A percentile compares a stretch with the other conserved stretches of the same genome.
Conservation (phyloP, 2,113 vertebrate genomes). For the Halcyon senegalensis region DNA sequence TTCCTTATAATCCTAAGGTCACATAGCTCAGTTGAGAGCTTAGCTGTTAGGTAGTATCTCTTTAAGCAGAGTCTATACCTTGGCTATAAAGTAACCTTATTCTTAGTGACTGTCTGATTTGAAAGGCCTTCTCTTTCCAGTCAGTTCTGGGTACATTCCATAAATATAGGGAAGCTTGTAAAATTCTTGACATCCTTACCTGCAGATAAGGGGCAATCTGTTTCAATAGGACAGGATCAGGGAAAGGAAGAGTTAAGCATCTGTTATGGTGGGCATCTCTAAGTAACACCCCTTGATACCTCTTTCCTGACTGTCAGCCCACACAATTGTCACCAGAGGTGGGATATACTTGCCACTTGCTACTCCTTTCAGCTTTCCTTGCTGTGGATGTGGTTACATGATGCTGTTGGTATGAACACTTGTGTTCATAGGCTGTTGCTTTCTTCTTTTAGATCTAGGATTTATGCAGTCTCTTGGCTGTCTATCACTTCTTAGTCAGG, state of each 20-base stretch:
- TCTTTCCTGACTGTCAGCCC: neutral
- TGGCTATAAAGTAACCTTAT: neutral
- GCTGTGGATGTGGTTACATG: neutral
- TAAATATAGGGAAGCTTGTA: neutral
- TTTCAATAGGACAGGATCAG: neutral
- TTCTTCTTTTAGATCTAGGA: neutral
- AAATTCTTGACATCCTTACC: neutral
- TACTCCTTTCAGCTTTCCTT: neutral
- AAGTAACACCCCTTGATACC: neutral
- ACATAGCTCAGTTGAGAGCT: neutral
- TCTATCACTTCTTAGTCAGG: neutral
- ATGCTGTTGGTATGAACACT: neutral
- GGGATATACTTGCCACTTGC: neutral
- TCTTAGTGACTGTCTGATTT: neutral
- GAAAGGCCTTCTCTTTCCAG: neutral
- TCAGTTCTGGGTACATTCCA: neutral
- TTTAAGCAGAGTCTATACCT: neutral
- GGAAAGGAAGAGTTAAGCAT: neutral
- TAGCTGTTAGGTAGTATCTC: neutral
- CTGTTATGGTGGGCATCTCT: neutral
- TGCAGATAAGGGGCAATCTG: neutral
- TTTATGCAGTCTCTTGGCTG: neutral
- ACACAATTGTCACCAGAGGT: neutral
- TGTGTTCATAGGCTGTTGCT: neutral
- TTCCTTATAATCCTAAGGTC: slow-evolving; percentile 32